Conservation (phyloP, 2,797 vertebrate species). For the Halcyon smyrnensis region DNA sequence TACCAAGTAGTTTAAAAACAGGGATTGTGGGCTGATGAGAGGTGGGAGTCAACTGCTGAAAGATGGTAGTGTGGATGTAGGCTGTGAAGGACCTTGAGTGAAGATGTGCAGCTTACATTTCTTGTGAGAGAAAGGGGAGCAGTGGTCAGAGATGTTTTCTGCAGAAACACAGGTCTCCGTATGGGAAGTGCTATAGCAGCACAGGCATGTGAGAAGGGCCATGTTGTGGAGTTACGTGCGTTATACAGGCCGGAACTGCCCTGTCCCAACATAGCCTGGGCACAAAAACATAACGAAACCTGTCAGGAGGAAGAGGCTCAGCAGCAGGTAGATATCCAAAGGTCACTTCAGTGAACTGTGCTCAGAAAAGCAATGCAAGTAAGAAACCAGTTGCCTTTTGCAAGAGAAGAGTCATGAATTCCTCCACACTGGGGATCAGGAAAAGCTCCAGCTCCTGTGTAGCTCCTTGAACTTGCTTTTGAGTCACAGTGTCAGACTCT, state of each 20-base stretch:
- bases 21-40: background rate
- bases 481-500: background rate
- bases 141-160: background rate
- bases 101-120: background rate
- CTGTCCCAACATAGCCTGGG: background rate
- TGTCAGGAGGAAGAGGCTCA: background rate
- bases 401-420: background rate
- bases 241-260: background rate
- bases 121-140: background rate
- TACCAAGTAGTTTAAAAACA: background rate
- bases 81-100: background rate
- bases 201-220: background rate
- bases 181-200: background rate
- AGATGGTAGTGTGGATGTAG: background rate
- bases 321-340: background rate
- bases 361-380: background rate
- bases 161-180: background rate
- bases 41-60: background rate
- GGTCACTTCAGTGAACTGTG: background rate
- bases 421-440: background rate
- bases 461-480: background rate
- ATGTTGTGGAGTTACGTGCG: rapidly evolving
- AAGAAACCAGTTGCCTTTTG: background rate
- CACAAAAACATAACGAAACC: background rate
- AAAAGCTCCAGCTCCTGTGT: background rate